Conservation (phyloP, 2,113 vertebrate genomes). For the Octodon degus region DNA sequence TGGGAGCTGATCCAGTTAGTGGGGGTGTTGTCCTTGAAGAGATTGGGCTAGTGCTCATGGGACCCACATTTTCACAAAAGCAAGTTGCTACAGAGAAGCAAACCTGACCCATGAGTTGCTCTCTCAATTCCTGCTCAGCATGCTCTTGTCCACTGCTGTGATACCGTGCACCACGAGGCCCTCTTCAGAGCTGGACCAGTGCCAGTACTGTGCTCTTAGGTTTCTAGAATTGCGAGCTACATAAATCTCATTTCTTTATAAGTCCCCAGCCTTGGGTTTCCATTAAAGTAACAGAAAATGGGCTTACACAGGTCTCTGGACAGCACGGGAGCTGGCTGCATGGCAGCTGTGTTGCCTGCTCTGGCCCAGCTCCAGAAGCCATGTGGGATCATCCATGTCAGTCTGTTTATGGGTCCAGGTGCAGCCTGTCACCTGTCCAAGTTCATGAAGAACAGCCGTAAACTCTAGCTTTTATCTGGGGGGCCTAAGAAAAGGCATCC, state of each 20-base stretch:
- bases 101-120: background rate
- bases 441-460: background rate
- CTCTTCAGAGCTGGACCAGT: background rate
- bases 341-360: background rate
- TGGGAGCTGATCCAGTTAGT: background rate
- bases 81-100: background rate
- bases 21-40: background rate
- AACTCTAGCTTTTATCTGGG: background rate
- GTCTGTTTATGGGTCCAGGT: background rate
- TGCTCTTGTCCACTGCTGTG: too few relatives aligned
- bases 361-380: background rate
- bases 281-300: background rate
- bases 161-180: background rate
- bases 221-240: background rate
- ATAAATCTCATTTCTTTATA: background rate
- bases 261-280: background rate
- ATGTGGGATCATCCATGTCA: accelerated
- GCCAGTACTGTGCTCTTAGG: background rate
- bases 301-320: too few relatives aligned
- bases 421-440: background rate
- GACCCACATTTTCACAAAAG: background rate
- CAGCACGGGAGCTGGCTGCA: background rate
- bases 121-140: background rate
- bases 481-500: background rate
- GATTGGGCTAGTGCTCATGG: background rate